Base-by-base conservation (phyloP, 2,113 vertebrate species). In the Psittacus erithacus region DNA sequence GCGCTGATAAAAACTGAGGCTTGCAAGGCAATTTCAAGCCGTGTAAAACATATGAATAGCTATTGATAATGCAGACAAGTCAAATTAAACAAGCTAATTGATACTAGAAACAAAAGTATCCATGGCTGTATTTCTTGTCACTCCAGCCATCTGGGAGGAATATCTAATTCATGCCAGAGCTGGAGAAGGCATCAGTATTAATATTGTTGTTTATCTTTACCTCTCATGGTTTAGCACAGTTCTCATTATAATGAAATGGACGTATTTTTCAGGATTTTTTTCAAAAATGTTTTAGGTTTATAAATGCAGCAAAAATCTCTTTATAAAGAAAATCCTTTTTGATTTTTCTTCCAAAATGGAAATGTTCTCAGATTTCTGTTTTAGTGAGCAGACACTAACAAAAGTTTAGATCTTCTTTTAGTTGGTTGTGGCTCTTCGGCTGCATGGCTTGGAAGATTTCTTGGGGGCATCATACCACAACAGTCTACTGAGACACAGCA, bases 11-110 rank as follows among this genome's bases (percentile, higher is more conserved):
- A 93, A 94, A 75, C 43, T 39, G 59, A 68, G 50, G 76, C 85
- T 96, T 88, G 38, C 49, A 80, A 86, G 49, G 62, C 67, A 88
- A 83, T 96, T 95, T 83, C 55, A 90, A 96, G 50, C 84, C 78
- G 39, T 28, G 17, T 52, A 96, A 81, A 64, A 67, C 64, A 83
- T 38, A n/a, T 35, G 70, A 95, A 90, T 91, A 86, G 89, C 75
- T 93, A 41, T 16, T 82, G 87, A 90, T 95, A 94, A 82, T 20
- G 38, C 0, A 6, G 75, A 91, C 53, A 90, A 93, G 74, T 80
- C 84, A 86, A 81, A 93, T 68, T 63, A 86, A 90, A 91, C 55
- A 82, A 91, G 46, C 33, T 77, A 79, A 77, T 69, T 85, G 71
- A 59, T 84, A 69, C 44, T 46, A 90, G 85, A 63, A 79, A 64